These are phyloP conservation scores for Brachionus calyciflorus DNA, from an alignment of 1,140 invertebrate genomes.

Conservation along the genomic window DNA sequence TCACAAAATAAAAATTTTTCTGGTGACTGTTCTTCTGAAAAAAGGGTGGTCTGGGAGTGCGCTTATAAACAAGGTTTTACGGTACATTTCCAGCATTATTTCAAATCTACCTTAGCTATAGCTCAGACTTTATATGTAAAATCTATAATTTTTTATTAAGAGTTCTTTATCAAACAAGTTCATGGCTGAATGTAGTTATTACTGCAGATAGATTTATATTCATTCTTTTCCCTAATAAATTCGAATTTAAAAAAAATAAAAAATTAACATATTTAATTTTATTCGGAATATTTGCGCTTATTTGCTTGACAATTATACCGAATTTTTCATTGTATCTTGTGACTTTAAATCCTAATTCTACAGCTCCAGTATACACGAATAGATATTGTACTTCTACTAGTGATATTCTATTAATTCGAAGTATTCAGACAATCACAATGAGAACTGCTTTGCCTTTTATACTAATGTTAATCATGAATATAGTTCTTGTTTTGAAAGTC, in stretches of 20 bases:
- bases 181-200: background rate
- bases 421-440: background rate
- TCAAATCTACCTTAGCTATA: background rate
- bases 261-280: background rate
- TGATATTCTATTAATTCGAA: background rate
- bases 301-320: background rate
- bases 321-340: background rate
- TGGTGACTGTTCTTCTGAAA: too few species aligned
- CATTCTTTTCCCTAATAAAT: background rate
- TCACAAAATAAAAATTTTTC: too few species aligned
- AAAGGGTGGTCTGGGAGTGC: too few species aligned
- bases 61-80: too few species aligned
- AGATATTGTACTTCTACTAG: background rate
- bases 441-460: background rate
- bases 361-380: background rate
- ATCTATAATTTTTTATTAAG: background rate
- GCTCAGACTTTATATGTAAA: background rate
- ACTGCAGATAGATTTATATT: background rate
- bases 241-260: background rate
- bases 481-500: background rate
- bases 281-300: background rate
- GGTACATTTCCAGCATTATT: background rate
- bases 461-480: background rate
- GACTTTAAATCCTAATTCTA: background rate
- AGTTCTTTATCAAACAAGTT: background rate